Conservation (phyloP, 2,797 vertebrate genomes). For the Prionace glauca region DNA sequence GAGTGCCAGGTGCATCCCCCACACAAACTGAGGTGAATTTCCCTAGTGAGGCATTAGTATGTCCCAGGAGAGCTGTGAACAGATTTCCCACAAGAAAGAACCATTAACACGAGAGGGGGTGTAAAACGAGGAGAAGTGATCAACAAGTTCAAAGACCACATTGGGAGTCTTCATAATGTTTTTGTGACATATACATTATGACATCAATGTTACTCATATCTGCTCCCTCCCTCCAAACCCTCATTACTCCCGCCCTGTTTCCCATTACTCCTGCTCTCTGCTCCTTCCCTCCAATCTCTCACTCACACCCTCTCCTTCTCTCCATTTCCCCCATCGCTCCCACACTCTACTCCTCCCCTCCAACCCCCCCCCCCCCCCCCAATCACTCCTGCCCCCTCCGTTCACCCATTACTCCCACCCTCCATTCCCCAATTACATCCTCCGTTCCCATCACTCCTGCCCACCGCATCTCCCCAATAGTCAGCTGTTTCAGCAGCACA, state of each 20-base stretch:
- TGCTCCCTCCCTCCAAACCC: neutral
- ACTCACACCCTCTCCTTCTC: too few species aligned
- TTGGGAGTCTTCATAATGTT: neutral
- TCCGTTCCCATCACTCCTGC: neutral
- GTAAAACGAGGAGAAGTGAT: neutral
- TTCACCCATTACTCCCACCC: too few species aligned
- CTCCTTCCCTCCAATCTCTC: neutral
- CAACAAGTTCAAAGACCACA: neutral
- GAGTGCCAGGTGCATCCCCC: neutral
- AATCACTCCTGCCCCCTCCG: too few species aligned
- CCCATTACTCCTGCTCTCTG: too few species aligned
- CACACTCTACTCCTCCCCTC: too few species aligned
- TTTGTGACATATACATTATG: neutral
- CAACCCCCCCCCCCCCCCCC: neutral
- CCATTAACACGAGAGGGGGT: neutral
- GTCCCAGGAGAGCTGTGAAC: neutral
- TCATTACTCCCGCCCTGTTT: neutral
- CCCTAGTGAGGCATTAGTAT: neutral
- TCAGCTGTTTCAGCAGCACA: neutral
- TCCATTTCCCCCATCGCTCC: neutral
- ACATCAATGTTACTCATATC: too few species aligned
- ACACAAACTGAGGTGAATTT: neutral
- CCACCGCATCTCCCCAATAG: neutral
- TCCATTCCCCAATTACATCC: neutral
- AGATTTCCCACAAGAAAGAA: neutral